These are phyloP conservation scores for Heteromurus nitidus DNA, from an alignment of 2,888 invertebrate genomes.

Conservation along the genomic window DNA sequence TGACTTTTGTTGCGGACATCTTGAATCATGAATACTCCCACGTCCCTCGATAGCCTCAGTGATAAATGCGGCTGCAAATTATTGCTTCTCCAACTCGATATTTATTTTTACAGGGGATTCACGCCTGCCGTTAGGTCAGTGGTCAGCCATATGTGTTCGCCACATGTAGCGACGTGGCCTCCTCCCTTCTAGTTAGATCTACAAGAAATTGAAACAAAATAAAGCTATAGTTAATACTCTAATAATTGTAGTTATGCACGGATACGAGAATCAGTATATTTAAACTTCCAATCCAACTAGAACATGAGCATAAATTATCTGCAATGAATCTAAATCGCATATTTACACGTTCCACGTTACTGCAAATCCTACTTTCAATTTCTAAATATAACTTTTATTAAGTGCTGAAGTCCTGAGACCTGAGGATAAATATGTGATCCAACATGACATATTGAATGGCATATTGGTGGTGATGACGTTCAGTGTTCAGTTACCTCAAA, in stretches of 20 bases:
- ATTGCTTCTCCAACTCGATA: too few species aligned
- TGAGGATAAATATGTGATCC: not conserved
- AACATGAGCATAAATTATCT: too few species aligned
- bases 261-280: too few species aligned
- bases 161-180: not conserved
- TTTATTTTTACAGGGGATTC: too few species aligned
- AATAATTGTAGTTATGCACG: too few species aligned
- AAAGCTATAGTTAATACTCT: too few species aligned
- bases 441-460: not conserved
- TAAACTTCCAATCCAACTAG: too few species aligned
- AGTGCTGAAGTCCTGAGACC: not conserved
- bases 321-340: too few species aligned
- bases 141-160: not conserved
- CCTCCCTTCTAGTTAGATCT: not conserved
- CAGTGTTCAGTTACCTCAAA: not conserved
- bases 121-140: too few species aligned
- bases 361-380: not conserved
- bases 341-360: too few species aligned
- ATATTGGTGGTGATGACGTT: not conserved
- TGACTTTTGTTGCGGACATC: constrained; percentile 36
- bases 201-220: too few species aligned
- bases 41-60: not conserved
- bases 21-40: not conserved
- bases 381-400: not conserved
- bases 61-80: too few species aligned